Percentiles rank a stretch among this genome's conserved stretches.
Evolutionary conservation across 1,140 invertebrate genomes (phyloP).

Genomic region (Propsilocerus akamusi): DNA sequence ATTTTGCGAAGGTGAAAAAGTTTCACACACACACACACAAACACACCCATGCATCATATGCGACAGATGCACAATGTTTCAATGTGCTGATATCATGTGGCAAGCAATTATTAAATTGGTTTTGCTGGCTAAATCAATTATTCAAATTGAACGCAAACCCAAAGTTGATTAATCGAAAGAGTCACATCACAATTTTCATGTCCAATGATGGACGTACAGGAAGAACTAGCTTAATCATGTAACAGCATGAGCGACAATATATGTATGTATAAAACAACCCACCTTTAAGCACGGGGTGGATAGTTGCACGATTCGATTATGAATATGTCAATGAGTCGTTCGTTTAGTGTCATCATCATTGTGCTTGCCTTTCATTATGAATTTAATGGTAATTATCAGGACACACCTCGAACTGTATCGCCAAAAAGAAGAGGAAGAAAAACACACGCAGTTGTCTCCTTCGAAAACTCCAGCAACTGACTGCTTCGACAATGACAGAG

Average conservation of each 20-base stretch:
- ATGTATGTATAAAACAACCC: too few species aligned
- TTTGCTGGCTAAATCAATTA: neutral
- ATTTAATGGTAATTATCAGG: conserved; percentile 1
- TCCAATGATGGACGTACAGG: too few species aligned
- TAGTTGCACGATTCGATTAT: neutral
- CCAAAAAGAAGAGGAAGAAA: too few species aligned
- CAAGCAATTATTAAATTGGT: neutral
- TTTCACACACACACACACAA: neutral
- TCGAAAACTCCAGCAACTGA: too few species aligned
- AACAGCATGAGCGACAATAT: too few species aligned
- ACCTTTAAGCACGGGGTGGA: too few species aligned
- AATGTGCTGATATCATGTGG: neutral
- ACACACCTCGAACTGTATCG: conserved; percentile 1
- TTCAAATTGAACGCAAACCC: neutral
- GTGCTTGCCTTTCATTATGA: neutral
- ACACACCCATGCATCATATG: too few species aligned
- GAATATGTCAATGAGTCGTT: conserved; percentile 1
- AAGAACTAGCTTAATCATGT: too few species aligned
- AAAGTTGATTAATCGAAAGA: neutral
- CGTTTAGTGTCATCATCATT: neutral
- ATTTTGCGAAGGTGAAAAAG: too few species aligned
- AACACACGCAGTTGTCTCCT: too few species aligned
- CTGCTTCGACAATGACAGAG: too few species aligned
- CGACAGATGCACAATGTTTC: neutral
- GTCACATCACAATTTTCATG: too few species aligned